Conservation (phyloP, 2,888 invertebrate species). For the Parnassius glacialis region DNA sequence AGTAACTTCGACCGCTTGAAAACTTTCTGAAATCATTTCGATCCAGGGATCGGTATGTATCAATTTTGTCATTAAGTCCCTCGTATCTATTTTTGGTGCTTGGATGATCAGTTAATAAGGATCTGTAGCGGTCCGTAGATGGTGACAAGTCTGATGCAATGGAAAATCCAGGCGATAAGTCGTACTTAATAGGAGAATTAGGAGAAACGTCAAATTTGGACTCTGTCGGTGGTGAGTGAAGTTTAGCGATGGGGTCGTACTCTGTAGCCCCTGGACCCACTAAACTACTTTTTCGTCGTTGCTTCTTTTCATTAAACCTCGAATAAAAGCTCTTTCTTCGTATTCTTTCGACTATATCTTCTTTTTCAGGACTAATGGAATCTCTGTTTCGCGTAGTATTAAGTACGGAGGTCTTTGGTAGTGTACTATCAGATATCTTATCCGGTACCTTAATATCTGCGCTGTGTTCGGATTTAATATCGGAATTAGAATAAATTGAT, state of each 20-base stretch:
- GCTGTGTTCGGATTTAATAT: constrained; percentile 70
- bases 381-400: constrained; percentile 69
- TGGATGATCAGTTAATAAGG: constrained; percentile 62
- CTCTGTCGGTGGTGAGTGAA: constrained; percentile 62
- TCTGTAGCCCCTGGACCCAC: constrained; percentile 83
- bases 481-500: constrained; percentile 70
- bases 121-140: constrained; percentile 69
- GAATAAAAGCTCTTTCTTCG: constrained; percentile 94
- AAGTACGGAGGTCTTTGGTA: constrained; percentile 47
- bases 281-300: constrained; percentile 84
- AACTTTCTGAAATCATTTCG: constrained; percentile 72
- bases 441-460: constrained; percentile 51
- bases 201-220: constrained; percentile 63
- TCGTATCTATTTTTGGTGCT: constrained; percentile 64
- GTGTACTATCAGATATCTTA: constrained; percentile 42
- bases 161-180: constrained; percentile 66
- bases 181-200: constrained; percentile 62
- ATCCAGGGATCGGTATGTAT: constrained; percentile 73
- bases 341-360: constrained; percentile 92
- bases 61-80: constrained; percentile 68
- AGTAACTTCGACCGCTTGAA: constrained; percentile 61
- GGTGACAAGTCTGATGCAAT: constrained; percentile 66
- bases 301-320: constrained; percentile 92
- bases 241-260: constrained; percentile 74
- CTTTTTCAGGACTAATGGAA: constrained; percentile 76